Conservation (phyloP, 2,113 vertebrate species). For the Azemiops feae region DNA sequence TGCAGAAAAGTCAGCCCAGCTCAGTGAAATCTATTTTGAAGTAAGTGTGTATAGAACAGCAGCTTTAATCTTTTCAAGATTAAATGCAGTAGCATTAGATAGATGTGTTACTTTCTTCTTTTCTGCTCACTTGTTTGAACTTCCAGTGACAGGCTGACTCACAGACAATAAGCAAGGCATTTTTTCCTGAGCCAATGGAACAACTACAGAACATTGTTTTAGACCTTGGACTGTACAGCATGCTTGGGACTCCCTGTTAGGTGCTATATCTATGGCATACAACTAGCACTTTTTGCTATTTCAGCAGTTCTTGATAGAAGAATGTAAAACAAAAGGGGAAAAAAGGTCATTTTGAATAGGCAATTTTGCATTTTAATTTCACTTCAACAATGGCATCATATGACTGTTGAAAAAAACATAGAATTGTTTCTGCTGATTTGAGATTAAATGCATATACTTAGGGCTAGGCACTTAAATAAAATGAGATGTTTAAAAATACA, state of each 20-base stretch:
- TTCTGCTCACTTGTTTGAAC: neutral
- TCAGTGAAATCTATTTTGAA: neutral
- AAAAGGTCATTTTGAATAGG: neutral
- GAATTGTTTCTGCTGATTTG: neutral
- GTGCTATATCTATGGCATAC: neutral
- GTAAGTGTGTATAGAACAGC: neutral
- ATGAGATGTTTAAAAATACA: neutral
- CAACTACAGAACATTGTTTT: neutral
- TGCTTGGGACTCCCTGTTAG: neutral
- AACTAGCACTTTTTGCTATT: neutral
- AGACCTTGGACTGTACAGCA: neutral
- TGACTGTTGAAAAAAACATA: neutral
- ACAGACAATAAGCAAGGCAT: neutral
- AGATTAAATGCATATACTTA: neutral
- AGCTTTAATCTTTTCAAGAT: neutral
- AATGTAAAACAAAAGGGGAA: neutral
- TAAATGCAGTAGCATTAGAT: neutral
- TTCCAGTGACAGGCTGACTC: neutral
- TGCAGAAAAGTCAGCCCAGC: neutral
- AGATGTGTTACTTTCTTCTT: neutral
- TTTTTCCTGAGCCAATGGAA: neutral
- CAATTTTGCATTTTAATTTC: neutral
- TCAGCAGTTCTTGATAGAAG: neutral
- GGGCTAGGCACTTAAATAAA: neutral
- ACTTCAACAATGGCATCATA: neutral